Base-by-base conservation (phyloP, 92 coral and sea anemone genomes). In the Pocillopora grandis region DNA sequence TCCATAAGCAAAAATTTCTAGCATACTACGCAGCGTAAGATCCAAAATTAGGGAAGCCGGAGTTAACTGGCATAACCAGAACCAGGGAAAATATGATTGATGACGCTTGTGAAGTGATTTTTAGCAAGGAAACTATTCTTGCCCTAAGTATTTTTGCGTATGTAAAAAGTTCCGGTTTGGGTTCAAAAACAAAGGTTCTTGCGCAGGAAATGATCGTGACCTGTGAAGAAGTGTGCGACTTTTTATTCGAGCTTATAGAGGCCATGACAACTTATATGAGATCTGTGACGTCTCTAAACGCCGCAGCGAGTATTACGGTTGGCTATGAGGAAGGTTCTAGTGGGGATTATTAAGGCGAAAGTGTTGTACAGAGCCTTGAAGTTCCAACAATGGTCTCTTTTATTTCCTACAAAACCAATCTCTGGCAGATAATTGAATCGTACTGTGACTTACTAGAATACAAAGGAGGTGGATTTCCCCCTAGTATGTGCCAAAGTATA, bases 231-330 rank as follows among this genome's bases (percentile, higher is more conserved):
- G 72, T 87, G 17, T 80, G 80, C 23, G 90, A 87, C 82, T 87
- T 87, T 71, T 86, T 80, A 66, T 87, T 87, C 68, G 87, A 87
- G 12, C 86, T 87, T 9, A 67, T 87, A 19, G 90, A 87, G 35
- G 20, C 86, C 82, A 81, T 87, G 90, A 87, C 90, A 58, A 73
- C 82, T 4, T 72, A 80, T n/a, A 72, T 87, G 87, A 66, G 86
- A 49, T 76, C 90, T 23, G 58, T 55, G 48, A 81, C 81, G 13
- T 16, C 86, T 16, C 62, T 79, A 7, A 19, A 81, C 58, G 90
- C 82, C 59, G 90, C 90, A 3, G 52, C 71, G 57, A 78, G 77
- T 20, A 74, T 87, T 16, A 73, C 73, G 14, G 74, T 72, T 55
- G 77, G 64, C 20, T 87, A 74, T 15, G 90, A 87, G 33, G 82